Evolutionary conservation across 2,888 invertebrate genomes (phyloP).

Genomic region (Phragmatobia fuliginosa): DNA sequence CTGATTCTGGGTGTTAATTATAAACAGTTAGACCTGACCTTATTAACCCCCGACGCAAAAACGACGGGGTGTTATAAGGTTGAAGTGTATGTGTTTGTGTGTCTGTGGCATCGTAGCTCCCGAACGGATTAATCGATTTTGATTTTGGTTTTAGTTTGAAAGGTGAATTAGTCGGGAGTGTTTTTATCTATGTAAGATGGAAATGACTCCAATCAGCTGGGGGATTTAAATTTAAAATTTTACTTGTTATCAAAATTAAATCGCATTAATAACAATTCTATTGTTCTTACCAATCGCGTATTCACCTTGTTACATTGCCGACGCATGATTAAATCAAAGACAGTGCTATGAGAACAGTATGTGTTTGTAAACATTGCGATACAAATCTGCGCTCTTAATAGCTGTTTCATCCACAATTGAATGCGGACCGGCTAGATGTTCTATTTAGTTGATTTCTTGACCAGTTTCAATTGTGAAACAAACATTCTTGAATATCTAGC

Average conservation of each 20-base stretch:
- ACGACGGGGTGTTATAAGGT: no score
- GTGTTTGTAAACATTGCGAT: conserved; percentile 10
- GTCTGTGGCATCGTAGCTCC: no score
- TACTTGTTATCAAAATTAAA: not conserved
- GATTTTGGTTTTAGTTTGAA: no score
- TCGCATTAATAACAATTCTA: not conserved
- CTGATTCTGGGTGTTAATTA: no score
- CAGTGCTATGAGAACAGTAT: not conserved
- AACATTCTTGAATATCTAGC: conserved; percentile 5
- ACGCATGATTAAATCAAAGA: not conserved
- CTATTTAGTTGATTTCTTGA: conserved; percentile 6
- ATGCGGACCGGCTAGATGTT: conserved; percentile 7
- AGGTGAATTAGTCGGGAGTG: no score
- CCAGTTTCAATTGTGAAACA: conserved; percentile 8
- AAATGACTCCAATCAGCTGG: no score
- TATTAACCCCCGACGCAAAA: no score
- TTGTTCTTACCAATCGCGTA: not conserved
- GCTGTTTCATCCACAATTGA: conserved; percentile 7
- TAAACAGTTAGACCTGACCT: no score
- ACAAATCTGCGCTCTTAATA: conserved; percentile 4
- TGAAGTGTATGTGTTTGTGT: no score
- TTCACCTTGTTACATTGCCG: not conserved
- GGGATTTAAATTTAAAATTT: no score
- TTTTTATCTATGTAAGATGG: no score
- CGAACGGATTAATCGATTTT: no score